A percentile compares a stretch with the other conserved stretches of the same genome.
These are phyloP conservation scores for Cottoperca gobio DNA, from an alignment of 2,797 vertebrate species.

Conservation along the genomic window DNA sequence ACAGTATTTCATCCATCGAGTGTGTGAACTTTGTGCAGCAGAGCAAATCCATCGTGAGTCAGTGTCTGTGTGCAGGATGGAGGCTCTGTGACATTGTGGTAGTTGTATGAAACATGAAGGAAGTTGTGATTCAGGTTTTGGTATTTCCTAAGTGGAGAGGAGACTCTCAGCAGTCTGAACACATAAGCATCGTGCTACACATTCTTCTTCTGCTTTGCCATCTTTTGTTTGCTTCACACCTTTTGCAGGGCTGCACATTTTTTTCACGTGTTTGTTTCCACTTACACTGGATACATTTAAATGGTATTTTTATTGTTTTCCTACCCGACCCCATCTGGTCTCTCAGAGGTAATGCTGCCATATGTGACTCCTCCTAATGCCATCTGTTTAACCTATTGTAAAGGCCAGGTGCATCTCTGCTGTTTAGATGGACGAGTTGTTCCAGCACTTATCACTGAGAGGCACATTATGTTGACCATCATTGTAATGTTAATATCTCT, in stretches of 20 bases:
- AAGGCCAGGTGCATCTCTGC: neutral
- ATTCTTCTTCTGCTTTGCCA: slow-evolving; percentile 32
- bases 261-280: neutral
- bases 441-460: neutral
- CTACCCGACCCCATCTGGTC: neutral
- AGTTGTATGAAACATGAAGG: neutral
- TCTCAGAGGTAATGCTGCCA: slow-evolving; percentile 11
- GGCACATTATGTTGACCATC: neutral
- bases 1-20: neutral
- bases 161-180: slow-evolving; percentile 32
- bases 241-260: neutral
- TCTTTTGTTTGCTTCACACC: slow-evolving; percentile 40
- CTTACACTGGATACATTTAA: neutral
- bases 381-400: slow-evolving; percentile 8
- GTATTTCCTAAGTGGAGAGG: slow-evolving; percentile 16
- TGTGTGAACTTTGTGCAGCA: too few species aligned
- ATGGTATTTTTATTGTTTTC: slow-evolving; percentile 8
- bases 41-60: neutral
- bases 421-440: slow-evolving; percentile 5
- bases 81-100: neutral
- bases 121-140: slow-evolving; percentile 29
- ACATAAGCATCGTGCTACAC: slow-evolving; percentile 37
- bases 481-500: neutral
- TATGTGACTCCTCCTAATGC: slow-evolving; percentile 8
- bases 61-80: neutral